These are phyloP conservation scores for Chloroclysta siterata DNA, from an alignment of 2,888 invertebrate genomes.

Conservation along the genomic window DNA sequence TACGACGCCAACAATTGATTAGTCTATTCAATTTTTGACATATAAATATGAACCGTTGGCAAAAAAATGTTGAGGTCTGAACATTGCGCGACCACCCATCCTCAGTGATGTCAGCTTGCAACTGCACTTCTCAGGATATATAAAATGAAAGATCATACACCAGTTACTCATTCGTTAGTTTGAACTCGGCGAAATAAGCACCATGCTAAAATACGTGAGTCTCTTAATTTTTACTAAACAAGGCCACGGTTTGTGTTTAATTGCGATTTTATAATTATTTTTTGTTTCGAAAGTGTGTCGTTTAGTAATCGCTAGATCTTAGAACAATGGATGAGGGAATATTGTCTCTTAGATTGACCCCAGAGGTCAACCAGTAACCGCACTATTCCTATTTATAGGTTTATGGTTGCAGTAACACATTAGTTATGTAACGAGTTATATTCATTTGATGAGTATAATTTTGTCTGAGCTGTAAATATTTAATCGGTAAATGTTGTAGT, in stretches of 20 bases:
- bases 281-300: conserved; percentile 57
- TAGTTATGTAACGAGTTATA: conserved; percentile 6
- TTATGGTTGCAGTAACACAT: conserved; percentile 1
- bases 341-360: conserved; percentile 45
- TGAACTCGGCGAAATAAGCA: conserved; percentile 79
- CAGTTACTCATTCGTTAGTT: conserved; percentile 81
- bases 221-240: conserved; percentile 37
- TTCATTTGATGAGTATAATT: not conserved
- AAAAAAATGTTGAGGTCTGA: conserved; percentile 63
- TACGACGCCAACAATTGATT: conserved; percentile 35
- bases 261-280: conserved; percentile 7
- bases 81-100: conserved; percentile 60
- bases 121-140: conserved; percentile 73
- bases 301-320: conserved; percentile 42
- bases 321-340: conserved; percentile 50
- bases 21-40: conserved; percentile 47
- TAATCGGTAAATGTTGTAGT: no score
- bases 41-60: conserved; percentile 49
- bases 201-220: conserved; percentile 84
- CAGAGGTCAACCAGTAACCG: conserved; percentile 25
- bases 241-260: conserved; percentile 11
- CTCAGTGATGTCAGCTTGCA: conserved; percentile 77
- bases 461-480: no score
- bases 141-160: conserved; percentile 76
- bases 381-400: conserved; percentile 29